Evolutionary conservation across 1,140 invertebrate genomes (phyloP), one percentile per base, ranked within the genome.

Genomic region (Drosophila triauraria): DNA sequence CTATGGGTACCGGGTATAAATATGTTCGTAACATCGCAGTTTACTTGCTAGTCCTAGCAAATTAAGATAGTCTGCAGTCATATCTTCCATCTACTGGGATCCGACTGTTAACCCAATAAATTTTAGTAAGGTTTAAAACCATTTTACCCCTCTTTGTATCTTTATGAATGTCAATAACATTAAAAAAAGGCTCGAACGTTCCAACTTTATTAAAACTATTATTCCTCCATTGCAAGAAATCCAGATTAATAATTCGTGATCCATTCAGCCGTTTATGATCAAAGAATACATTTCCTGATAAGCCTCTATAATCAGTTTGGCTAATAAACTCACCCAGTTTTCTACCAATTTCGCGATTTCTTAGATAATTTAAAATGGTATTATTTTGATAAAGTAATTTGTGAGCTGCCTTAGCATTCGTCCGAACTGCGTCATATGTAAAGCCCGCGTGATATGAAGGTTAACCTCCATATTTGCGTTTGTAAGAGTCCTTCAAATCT

Each of bases 341-440:
- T 48, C 94, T 94, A 3, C 86, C 80, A 0, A 93, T 92, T 0
- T 92, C 76, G 4, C 80, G 68, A 4, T 80, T 91, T 50, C 93
- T 92, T 10, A 94, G 79, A 43, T 92, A 78, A 38, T 91, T 92
- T 0, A 94, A 68, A 12, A 79, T 47, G 50, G 69, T 64, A 0
- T 70, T 53, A 42, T 91, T 60, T 7, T 78, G 58, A 9, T 40
- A 7, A 0, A 87, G 42, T 4, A 92, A 46, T 67, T 83, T 81
- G 30, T 86, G 74, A 0, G 85, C 84, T 2, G 96, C 97, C 17
- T 95, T 93, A 7, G 96, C 97, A 91, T 96, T 97, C 2, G 95
- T 95, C 97, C 97, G 98, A 47, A 97, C 96, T 0, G 96, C 97
- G 93, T 98, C 97, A 91, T 98, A 98, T 0, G 95, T 94, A 80